Conservation (phyloP, 1,140 invertebrate species). For the Caenorhabditis brenneri region DNA sequence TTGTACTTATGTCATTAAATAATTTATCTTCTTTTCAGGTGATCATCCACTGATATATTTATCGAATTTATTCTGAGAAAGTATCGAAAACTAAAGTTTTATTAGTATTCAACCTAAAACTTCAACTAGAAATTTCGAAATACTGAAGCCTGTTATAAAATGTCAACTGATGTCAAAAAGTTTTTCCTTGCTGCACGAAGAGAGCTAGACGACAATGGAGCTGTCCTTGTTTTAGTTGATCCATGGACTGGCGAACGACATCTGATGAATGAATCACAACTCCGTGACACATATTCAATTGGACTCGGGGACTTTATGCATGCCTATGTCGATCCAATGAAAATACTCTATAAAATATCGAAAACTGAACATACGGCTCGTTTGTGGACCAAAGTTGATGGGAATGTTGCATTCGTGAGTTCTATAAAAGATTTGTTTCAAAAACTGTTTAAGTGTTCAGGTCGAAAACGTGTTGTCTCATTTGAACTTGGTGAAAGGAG, state of each 20-base stretch:
- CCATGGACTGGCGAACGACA: background rate
- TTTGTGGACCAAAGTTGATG: background rate
- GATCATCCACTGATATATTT: too few species aligned
- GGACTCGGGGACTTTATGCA: background rate
- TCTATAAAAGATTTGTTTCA: background rate
- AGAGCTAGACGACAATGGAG: background rate
- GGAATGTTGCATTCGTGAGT: background rate
- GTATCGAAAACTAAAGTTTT: background rate
- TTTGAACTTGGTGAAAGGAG: background rate
- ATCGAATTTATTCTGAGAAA: background rate
- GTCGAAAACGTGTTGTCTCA: background rate
- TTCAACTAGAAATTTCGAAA: background rate
- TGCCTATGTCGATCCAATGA: background rate
- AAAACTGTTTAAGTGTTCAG: background rate
- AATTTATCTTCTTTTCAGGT: too few species aligned
- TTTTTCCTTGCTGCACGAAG: background rate
- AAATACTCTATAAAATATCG: background rate
- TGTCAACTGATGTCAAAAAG: background rate
- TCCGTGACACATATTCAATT: background rate
- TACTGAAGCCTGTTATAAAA: background rate
- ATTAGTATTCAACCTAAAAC: background rate
- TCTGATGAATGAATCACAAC: background rate
- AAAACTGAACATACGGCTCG: background rate
- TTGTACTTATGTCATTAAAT: too few species aligned
- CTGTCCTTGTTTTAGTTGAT: background rate